Conservation (phyloP, 2,797 vertebrate genomes). For the Bryconaethiops microstoma region DNA sequence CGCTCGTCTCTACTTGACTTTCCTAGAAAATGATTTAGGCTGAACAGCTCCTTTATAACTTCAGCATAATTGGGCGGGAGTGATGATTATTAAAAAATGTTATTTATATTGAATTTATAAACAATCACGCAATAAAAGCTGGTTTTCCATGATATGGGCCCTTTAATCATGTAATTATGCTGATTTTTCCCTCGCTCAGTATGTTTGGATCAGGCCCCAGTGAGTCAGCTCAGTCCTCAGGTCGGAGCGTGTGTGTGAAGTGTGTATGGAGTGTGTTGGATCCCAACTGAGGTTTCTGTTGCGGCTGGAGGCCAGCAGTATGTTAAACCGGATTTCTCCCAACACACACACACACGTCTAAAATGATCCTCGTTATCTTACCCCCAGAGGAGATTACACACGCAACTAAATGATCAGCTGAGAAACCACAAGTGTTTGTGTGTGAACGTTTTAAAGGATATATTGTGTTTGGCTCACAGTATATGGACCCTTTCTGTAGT, state of each 20-base stretch:
- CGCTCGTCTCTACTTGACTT: too few species aligned
- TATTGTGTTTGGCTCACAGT: slow-evolving; percentile 43
- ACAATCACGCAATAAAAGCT: too few species aligned
- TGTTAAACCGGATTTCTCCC: slow-evolving; percentile 21
- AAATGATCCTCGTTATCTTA: slow-evolving; percentile 63
- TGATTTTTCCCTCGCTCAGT: background rate
- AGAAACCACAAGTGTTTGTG: slow-evolving; percentile 22
- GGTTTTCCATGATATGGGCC: too few species aligned
- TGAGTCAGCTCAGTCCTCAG: background rate
- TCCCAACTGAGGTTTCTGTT: background rate
- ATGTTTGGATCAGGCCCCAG: background rate
- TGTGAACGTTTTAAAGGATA: background rate
- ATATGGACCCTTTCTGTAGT: slow-evolving; percentile 50
- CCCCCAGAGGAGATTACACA: slow-evolving; percentile 57
- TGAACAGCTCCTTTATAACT: too few species aligned
- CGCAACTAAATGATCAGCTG: slow-evolving; percentile 19
- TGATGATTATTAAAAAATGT: too few species aligned
- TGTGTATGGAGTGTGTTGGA: slow-evolving; percentile 14
- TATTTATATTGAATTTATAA: too few species aligned
- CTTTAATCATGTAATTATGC: too few species aligned
- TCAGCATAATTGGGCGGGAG: too few species aligned
- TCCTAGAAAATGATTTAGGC: too few species aligned
- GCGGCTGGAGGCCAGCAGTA: slow-evolving; percentile 27
- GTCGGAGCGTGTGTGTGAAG: background rate
- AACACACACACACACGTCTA: slow-evolving; percentile 63